These are phyloP conservation scores for Liparis tanakae DNA, from an alignment of 2,797 vertebrate species.

Conservation along the genomic window DNA sequence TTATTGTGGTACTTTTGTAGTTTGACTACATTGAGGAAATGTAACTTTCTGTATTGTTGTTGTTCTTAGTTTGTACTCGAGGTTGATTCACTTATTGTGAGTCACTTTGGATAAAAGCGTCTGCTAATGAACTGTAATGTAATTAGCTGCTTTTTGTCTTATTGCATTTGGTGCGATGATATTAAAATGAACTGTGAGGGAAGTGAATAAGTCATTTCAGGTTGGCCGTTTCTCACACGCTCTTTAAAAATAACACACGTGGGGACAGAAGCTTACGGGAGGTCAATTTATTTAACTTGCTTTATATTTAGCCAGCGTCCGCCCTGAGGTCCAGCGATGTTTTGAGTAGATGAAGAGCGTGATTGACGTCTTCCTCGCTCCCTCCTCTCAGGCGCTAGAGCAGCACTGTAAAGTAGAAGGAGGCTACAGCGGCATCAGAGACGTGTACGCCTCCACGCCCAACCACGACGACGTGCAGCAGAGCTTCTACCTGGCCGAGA, in stretches of 20 bases:
- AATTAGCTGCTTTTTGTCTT: not conserved
- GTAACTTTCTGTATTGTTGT: too few species aligned
- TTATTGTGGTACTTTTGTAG: too few species aligned
- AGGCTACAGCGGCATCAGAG: slow-evolving; percentile 93
- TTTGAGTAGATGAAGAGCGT: slow-evolving; percentile 7
- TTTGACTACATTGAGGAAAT: too few species aligned
- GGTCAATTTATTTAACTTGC: slow-evolving; percentile 14
- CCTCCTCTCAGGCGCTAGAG: slow-evolving; percentile 90
- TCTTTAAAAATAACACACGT: not conserved
- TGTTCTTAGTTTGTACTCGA: too few species aligned
- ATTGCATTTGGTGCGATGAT: not conserved
- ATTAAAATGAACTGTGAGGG: not conserved
- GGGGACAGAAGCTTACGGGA: not conserved
- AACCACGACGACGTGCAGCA: slow-evolving; percentile 96
- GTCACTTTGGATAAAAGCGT: too few species aligned
- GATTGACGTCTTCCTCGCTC: slow-evolving; percentile 14
- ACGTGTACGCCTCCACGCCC: slow-evolving; percentile 88
- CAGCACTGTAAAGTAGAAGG: slow-evolving; percentile 92
- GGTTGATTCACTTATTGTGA: too few species aligned
- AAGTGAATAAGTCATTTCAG: not conserved
- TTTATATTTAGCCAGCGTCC: slow-evolving; percentile 22
- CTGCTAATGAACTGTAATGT: too few species aligned
- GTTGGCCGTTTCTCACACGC: not conserved
- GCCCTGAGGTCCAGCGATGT: slow-evolving; percentile 19
- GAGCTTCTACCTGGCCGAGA: slow-evolving; percentile 98